Conservation (phyloP, 2,888 invertebrate genomes). For the Chesias legatella region DNA sequence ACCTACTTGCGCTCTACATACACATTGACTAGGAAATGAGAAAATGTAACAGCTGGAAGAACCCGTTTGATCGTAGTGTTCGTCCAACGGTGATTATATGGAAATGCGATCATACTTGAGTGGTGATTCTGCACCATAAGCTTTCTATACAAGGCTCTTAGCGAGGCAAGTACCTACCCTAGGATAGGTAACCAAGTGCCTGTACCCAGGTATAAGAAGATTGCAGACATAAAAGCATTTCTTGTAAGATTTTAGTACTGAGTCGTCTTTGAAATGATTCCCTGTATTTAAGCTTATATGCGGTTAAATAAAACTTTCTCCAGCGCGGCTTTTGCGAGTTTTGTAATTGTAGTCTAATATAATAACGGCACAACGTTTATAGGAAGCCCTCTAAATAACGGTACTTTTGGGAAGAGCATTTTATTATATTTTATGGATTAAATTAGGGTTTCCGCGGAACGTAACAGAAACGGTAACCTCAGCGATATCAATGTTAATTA, state of each 20-base stretch:
- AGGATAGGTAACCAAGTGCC: not conserved
- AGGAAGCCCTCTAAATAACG: too few species aligned
- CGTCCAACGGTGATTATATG: constrained; percentile 51
- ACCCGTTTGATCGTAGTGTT: constrained; percentile 34
- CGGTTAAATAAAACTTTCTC: too few species aligned
- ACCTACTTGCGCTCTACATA: constrained; percentile 15
- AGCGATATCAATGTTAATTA: constrained; percentile 53
- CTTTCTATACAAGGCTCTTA: constrained; percentile 36
- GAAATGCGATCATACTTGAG: constrained; percentile 50
- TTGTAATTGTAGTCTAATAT: too few species aligned
- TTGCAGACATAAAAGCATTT: too few species aligned
- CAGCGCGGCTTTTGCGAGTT: too few species aligned
- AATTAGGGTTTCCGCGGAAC: constrained; percentile 37
- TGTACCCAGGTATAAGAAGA: too few species aligned
- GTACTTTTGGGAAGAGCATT: too few species aligned
- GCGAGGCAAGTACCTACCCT: constrained; percentile 4
- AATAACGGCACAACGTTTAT: too few species aligned
- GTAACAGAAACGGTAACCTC: constrained; percentile 53
- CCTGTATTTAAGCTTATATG: too few species aligned
- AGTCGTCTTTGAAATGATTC: too few species aligned
- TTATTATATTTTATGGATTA: constrained; percentile 17
- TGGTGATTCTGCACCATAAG: constrained; percentile 44
- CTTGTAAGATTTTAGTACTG: too few species aligned
- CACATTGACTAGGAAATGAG: constrained; percentile 44
- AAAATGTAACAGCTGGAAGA: constrained; percentile 43